Percentiles rank a stretch among this genome's conserved stretches.
phyloP scores from a whole-genome alignment of 2,888 invertebrate species.

The Saturnia japonica region DNA sequence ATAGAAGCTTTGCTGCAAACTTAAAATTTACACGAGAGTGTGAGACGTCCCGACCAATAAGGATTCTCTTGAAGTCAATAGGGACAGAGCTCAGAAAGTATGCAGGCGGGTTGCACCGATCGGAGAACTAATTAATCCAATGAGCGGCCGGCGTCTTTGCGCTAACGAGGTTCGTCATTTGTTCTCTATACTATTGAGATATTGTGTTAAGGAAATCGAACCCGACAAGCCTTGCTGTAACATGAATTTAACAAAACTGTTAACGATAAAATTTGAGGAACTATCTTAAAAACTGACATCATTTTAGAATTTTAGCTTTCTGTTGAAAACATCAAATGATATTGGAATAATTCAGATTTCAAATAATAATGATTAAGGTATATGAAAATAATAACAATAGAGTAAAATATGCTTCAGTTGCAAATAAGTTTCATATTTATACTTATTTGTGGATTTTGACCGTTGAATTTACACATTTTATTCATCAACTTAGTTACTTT shows the following conservation, averaged over 20 bases:
- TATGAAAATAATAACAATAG: not conserved
- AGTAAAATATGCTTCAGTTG: not conserved
- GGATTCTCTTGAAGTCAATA: conserved; percentile 47
- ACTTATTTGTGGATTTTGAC: no score
- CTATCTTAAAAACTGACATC: not conserved
- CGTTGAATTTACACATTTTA: not conserved
- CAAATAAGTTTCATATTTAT: not conserved
- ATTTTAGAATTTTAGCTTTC: not conserved
- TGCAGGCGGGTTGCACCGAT: conserved; percentile 61
- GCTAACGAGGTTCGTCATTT: conserved; percentile 75
- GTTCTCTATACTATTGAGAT: conserved; percentile 58
- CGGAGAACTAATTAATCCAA: conserved; percentile 77
- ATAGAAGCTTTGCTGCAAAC: conserved; percentile 49
- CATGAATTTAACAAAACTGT: not conserved
- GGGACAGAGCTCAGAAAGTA: conserved; percentile 55
- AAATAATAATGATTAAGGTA: not conserved
- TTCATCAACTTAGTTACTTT: not conserved
- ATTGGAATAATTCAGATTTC: no score
- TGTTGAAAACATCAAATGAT: not conserved
- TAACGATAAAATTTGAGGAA: not conserved
- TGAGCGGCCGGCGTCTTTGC: conserved; percentile 71
- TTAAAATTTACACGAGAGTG: conserved; percentile 67
- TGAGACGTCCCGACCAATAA: conserved; percentile 58
- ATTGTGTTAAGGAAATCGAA: conserved; percentile 64
- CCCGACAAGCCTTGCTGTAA: conserved; percentile 33